These are phyloP conservation scores for Leptatherina wallacei DNA, from an alignment of 2,797 vertebrate species.

Conservation along the genomic window DNA sequence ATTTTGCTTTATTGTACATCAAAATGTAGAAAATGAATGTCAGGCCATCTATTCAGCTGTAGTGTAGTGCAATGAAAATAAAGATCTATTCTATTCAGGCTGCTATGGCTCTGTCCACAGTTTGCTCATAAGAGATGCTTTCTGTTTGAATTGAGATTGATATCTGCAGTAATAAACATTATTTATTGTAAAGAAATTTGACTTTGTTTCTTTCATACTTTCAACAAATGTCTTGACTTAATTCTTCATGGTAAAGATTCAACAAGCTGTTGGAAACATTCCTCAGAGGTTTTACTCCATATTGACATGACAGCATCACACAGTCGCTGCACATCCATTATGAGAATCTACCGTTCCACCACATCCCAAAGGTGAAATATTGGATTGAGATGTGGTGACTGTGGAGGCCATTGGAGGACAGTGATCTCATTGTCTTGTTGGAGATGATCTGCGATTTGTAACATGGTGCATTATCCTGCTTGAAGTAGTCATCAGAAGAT, in stretches of 20 bases:
- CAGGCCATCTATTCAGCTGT: slow-evolving; percentile 88
- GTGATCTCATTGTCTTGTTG: too few species aligned
- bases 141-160: slow-evolving; percentile 57
- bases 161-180: slow-evolving; percentile 69
- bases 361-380: too few species aligned
- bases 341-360: too few species aligned
- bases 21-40: slow-evolving; percentile 82
- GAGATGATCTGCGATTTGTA: too few species aligned
- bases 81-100: slow-evolving; percentile 68
- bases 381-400: too few species aligned
- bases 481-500: slow-evolving; percentile 11
- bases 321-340: too few species aligned
- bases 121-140: slow-evolving; percentile 59
- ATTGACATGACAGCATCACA: too few species aligned
- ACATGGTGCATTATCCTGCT: background rate
- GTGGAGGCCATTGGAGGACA: too few species aligned
- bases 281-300: too few species aligned
- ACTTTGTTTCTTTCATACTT: slow-evolving; percentile 18
- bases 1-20: slow-evolving; percentile 88
- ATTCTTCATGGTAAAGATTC: background rate
- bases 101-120: slow-evolving; percentile 56
- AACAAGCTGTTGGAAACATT: too few species aligned
- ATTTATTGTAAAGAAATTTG: slow-evolving; percentile 67
- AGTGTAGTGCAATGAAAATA: slow-evolving; percentile 84
- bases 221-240: background rate